Percentiles rank a stretch among this genome's conserved stretches.
Evolutionary conservation across 2,113 vertebrate genomes (phyloP).

Genomic region (Pandion haliaetus): DNA sequence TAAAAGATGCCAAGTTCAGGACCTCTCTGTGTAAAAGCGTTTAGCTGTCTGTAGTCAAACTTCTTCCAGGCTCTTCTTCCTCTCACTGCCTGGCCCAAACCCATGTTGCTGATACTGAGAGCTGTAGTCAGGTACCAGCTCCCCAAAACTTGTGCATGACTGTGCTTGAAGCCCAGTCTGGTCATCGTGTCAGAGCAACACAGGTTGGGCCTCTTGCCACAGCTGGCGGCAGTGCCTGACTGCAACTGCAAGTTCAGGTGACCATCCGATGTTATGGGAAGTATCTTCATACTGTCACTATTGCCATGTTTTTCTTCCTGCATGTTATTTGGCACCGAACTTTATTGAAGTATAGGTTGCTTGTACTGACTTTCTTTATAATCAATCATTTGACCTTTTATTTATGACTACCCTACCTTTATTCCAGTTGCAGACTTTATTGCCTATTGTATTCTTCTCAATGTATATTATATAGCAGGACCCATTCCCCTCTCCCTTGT

Average conservation of each 20-base stretch:
- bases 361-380: neutral
- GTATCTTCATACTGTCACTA: neutral
- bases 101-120: neutral
- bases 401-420: neutral
- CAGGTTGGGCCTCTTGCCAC: neutral
- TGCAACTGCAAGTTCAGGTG: neutral
- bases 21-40: neutral
- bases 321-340: neutral
- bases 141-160: neutral
- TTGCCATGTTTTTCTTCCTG: neutral
- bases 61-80: neutral
- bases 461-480: neutral
- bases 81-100: neutral
- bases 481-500: neutral
- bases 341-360: neutral
- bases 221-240: neutral
- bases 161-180: accelerated
- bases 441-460: neutral
- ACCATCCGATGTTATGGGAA: too few species aligned
- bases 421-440: neutral
- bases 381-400: neutral
- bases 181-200: neutral
- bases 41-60: neutral
- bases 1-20: neutral
- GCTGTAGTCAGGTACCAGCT: neutral